Conservation (phyloP, 1,140 invertebrate genomes). For the Megathymus violae region DNA sequence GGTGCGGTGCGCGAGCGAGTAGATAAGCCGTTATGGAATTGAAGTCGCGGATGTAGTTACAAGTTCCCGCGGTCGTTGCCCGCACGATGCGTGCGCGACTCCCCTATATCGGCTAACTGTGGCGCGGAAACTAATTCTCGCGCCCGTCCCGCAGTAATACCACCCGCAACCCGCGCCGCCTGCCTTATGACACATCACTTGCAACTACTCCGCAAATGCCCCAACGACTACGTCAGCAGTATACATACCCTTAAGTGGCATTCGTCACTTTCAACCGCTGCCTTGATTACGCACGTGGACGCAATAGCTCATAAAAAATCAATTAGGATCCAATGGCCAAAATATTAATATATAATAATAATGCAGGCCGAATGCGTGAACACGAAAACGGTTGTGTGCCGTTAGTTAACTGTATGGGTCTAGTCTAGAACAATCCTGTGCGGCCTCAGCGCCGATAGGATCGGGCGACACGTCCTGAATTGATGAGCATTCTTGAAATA, state of each 20-base stretch:
- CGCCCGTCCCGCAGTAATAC: slow-evolving; percentile 38
- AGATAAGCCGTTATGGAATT: slow-evolving; percentile 54
- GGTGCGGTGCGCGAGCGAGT: slow-evolving; percentile 20
- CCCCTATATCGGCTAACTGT: slow-evolving; percentile 75
- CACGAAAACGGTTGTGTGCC: slow-evolving; percentile 74
- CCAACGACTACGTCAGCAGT: slow-evolving; percentile 29
- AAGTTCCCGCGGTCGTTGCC: slow-evolving; percentile 81
- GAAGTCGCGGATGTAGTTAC: slow-evolving; percentile 71
- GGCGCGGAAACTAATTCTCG: slow-evolving; percentile 72
- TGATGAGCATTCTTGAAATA: slow-evolving; percentile 63
- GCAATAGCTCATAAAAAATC: background rate
- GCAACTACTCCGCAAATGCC: slow-evolving; percentile 11
- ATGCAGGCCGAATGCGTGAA: slow-evolving; percentile 69
- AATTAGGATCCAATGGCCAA: slow-evolving; percentile 31
- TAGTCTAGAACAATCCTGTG: slow-evolving; percentile 79
- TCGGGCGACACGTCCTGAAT: slow-evolving; percentile 77
- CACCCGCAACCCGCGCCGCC: slow-evolving; percentile 32
- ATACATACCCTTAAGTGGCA: slow-evolving; percentile 3
- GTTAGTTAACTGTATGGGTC: slow-evolving; percentile 79
- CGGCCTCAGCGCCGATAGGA: slow-evolving; percentile 64
- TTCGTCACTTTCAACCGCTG: background rate
- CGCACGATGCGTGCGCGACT: slow-evolving; percentile 70
- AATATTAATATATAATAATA: slow-evolving; percentile 65
- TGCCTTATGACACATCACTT: slow-evolving; percentile 21
- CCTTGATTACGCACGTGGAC: background rate